phyloP scores from a whole-genome alignment of 2,113 vertebrate species.

The Pterocles orientalis region DNA sequence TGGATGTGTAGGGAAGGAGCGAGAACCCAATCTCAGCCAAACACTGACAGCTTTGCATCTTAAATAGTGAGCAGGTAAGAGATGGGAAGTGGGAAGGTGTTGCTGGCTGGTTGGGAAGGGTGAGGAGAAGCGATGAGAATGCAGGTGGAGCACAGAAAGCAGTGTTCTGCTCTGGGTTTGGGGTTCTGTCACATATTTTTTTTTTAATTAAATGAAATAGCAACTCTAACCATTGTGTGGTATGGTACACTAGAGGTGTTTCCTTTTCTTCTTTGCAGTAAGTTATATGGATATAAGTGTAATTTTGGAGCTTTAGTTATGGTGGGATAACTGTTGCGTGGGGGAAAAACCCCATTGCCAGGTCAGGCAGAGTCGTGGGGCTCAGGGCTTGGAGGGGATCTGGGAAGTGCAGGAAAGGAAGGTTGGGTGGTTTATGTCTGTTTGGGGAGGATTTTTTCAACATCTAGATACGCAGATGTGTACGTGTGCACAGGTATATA shows the following conservation, averaged over 20 bases:
- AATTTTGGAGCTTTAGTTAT: neutral
- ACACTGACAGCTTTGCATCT: neutral
- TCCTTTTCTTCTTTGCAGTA: neutral
- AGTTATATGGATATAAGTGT: neutral
- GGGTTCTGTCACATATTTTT: neutral
- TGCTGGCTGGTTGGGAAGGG: neutral
- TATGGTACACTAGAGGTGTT: fast-evolving
- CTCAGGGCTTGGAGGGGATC: neutral
- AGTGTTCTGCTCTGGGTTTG: neutral
- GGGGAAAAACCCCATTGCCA: neutral
- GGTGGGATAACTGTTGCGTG: no score
- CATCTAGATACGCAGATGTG: neutral
- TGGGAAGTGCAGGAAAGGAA: neutral
- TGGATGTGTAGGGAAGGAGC: neutral
- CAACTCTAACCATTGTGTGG: neutral
- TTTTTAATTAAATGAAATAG: neutral
- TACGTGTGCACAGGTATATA: no score
- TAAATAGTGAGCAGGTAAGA: neutral
- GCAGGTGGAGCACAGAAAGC: neutral
- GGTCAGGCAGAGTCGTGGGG: neutral
- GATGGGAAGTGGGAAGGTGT: neutral
- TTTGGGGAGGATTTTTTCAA: neutral
- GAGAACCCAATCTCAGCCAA: neutral
- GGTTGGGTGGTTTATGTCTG: neutral
- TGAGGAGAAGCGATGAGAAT: neutral